Base-by-base conservation (phyloP, 2,888 invertebrate species). In the Xanthorhoe designata region DNA sequence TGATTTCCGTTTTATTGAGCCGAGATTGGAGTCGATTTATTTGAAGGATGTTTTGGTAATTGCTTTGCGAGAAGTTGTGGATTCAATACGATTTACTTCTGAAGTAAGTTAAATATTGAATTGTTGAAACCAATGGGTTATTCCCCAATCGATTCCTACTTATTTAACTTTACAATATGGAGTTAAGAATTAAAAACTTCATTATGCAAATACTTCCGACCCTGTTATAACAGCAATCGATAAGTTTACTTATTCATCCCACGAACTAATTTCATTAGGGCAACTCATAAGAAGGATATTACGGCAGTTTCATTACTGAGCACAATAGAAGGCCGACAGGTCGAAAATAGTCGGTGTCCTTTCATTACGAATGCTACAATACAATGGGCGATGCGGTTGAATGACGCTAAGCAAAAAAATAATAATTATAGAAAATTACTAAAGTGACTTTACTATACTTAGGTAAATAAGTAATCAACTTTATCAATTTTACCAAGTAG, bases 351-450 rank as follows among this genome's bases (percentile, higher is more conserved):
- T 61, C 68, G 55, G 53, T 61, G 67, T 62, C 66, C 66, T 67
- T 70, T 67, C 64, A 57, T 65, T 65, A 68, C 70, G 10, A 42
- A 42, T 13, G 13, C 38, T 42, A 42, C 38, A 70, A 66, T 72
- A 69, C 62, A 68, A 66, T 61, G 53, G 73, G 73, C 78, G 82
- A 78, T 76, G 71, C 83, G 85, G 77, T 83, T 83, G 81, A 85
- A 82, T 82, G 82, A 74, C 72, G 71, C 65, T 58, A 69, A 72
- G 72, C 70, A 78, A 79, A 78, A 79, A 76, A 42, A 32, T 3
- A 4, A 80, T 69, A 71, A 78, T 73, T 69, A 67, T 71, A 72
- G 73, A 76, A 76, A 79, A 82, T 76, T 82, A 82, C 76, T 70
- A 75, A 78, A 81, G 56, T 64, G 24, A 55, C 54, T 60, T 19